Evolutionary conservation across 2,888 invertebrate genomes (phyloP).

Genomic region (Hemistola chrysoprasaria): DNA sequence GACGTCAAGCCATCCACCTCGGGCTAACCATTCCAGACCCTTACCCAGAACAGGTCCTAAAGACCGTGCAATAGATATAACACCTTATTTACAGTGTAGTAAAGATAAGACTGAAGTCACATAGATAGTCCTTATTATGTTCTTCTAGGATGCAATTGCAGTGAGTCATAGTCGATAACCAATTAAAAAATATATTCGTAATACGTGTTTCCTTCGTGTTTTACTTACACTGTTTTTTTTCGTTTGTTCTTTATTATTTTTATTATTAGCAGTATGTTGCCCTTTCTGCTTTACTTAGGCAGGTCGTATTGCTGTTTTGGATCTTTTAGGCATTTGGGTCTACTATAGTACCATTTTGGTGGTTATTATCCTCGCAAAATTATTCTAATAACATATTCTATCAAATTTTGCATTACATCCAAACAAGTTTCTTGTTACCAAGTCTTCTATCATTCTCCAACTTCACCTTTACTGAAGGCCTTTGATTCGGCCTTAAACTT

Average conservation of each 20-base stretch:
- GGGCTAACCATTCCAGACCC: conserved; percentile 17
- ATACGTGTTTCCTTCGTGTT: conserved; percentile 19
- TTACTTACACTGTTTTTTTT: not conserved
- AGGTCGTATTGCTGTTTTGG: too few species aligned
- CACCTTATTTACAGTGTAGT: conserved; percentile 16
- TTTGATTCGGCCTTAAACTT: conserved; percentile 4
- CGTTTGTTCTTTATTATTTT: too few species aligned
- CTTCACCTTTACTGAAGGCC: conserved; percentile 14
- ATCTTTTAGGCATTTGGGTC: too few species aligned
- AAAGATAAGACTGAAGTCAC: conserved; percentile 3
- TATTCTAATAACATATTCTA: too few species aligned
- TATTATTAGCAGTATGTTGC: too few species aligned
- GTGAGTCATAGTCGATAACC: conserved; percentile 32
- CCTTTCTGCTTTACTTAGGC: too few species aligned
- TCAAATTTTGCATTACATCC: too few species aligned
- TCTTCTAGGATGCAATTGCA: conserved; percentile 12
- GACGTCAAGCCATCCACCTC: conserved; percentile 22
- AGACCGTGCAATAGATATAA: too few species aligned
- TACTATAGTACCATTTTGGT: too few species aligned
- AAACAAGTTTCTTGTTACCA: not conserved
- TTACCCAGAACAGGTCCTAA: conserved; percentile 23
- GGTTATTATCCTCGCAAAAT: too few species aligned
- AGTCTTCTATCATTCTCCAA: conserved; percentile 8
- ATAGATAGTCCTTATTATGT: not conserved
- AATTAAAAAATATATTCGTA: conserved; percentile 30